These are phyloP conservation scores for Trachythela sp. DNA, from an alignment of 64 coral and sea anemone species.

Conservation along the genomic window DNA sequence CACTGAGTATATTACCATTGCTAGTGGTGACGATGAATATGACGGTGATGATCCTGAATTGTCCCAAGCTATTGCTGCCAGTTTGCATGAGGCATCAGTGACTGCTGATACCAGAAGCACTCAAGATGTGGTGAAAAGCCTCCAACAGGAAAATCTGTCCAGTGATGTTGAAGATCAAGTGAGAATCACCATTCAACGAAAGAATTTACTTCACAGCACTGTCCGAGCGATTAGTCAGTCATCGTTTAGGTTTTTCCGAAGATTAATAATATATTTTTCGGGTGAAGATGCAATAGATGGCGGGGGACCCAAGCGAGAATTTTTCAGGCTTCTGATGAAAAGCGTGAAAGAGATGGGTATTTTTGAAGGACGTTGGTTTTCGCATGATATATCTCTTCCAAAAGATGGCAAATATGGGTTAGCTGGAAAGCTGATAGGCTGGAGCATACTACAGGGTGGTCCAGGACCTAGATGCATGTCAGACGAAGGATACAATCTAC, in stretches of 20 bases:
- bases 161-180: not conserved
- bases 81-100: not conserved
- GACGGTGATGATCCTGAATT: not conserved
- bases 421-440: not conserved
- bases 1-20: not conserved
- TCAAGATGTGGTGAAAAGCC: not conserved
- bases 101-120: not conserved
- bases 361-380: not conserved
- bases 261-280: not conserved
- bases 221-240: not conserved
- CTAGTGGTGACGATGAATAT: not conserved
- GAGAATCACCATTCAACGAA: not conserved
- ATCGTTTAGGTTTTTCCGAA: not conserved
- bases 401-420: not conserved
- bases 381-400: not conserved
- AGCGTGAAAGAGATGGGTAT: not conserved
- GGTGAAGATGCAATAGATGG: conserved; percentile 1
- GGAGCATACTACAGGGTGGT: not conserved
- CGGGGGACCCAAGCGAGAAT: not conserved
- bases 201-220: not conserved
- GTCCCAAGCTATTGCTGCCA: not conserved
- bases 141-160: not conserved
- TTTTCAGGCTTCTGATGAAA: not conserved
- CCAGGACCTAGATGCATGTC: not conserved
- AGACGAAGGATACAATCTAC: not conserved